phyloP scores from a whole-genome alignment of 2,113 vertebrate species.

The Herpailurus yagouaroundi region DNA sequence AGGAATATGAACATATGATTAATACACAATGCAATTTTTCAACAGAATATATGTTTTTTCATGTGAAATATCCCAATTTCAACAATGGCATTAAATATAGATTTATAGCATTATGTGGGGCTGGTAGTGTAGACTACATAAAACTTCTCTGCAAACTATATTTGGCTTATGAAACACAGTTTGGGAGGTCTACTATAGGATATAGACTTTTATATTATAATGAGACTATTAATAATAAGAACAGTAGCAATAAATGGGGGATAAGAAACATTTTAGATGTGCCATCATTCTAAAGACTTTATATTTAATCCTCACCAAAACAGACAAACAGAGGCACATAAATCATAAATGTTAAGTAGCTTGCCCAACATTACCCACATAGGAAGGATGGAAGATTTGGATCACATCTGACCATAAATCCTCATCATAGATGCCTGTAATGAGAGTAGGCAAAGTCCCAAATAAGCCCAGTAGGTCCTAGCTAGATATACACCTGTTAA shows the following conservation, averaged over 20 bases:
- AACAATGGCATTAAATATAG: neutral
- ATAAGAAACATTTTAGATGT: neutral
- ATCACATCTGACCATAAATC: neutral
- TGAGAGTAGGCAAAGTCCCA: neutral
- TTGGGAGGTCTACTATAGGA: neutral
- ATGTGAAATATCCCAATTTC: neutral
- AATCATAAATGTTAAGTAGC: neutral
- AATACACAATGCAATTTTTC: neutral
- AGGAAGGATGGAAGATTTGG: neutral
- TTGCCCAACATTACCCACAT: neutral
- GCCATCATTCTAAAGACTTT: neutral
- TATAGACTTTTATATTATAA: neutral
- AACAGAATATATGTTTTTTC: neutral
- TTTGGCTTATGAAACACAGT: neutral
- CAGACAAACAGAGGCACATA: neutral
- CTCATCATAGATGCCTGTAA: neutral
- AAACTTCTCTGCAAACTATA: neutral
- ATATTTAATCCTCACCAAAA: neutral
- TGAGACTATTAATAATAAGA: neutral
- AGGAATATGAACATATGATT: neutral
- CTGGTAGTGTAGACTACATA: neutral
- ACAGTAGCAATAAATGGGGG: neutral
- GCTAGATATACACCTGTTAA: neutral
- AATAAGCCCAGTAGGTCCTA: too few species aligned
- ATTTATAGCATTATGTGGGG: neutral